Base-by-base conservation (phyloP, 2,888 invertebrate genomes). In the Xanthorhoe designata region DNA sequence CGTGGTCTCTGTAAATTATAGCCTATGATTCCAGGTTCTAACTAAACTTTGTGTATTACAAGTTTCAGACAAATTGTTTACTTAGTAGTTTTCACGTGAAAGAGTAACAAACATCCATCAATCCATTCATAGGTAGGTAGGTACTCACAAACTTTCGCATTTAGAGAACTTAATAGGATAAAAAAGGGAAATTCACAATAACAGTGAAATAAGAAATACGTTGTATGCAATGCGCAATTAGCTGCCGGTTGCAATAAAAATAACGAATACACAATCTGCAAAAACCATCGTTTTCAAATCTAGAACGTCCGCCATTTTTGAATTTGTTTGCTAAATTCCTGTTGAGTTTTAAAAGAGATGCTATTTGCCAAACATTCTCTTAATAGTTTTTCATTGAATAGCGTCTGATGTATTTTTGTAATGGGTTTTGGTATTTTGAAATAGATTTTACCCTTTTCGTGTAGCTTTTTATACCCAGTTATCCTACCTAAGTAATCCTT, bases 241-340 rank as follows among this genome's bases (percentile, higher is more conserved):
- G 57, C 47, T 29, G 5, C 42, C 10, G 4, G 45, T 47, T 56
- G 58, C 58, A 38, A 51, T 38, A 59, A 35, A 38, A 35, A 59
- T 6, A n/a, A 9, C 15, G 50, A 58, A 49, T 17, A 18, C 47
- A 49, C 17, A 24, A 17, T 13, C 18, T 59, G 2, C 19, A 38
- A 51, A 59, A 19, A 38, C n/a, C 17, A 5, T n/a, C 38, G 51
- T 51, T 51, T 59, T 49, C 35, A 59, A 59, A 59, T 58, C 5
- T 50, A 52, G 51, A 59, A 51, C 51, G 59, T 47, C n/a, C 35
- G 13, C 3, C 13, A 51, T 18, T 51, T 59, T 51, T 42, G 9
- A 59, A 51, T 42, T 49, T 49, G 47, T 47, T 47, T 47, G 17
- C 17, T 47, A 24, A 24, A 24, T 17, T 17, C 1, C 15, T 13